Evolutionary conservation across 1,140 invertebrate species (phyloP).

Genomic region (Calosoma granatense): DNA sequence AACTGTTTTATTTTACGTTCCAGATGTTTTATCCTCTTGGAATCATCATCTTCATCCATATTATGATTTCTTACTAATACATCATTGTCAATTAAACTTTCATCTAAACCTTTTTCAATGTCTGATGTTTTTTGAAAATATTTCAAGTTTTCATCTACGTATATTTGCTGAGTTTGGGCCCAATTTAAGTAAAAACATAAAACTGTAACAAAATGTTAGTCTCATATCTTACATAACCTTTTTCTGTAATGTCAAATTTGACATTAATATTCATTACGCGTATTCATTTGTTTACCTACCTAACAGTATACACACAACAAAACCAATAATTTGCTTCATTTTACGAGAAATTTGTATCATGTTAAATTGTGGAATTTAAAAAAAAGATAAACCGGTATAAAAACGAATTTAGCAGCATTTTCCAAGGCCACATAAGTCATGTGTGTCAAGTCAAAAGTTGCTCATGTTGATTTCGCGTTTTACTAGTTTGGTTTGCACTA

Average conservation of each 20-base stretch:
- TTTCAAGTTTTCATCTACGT: slow-evolving; percentile 21
- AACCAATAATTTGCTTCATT: slow-evolving; percentile 35
- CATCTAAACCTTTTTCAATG: slow-evolving; percentile 6
- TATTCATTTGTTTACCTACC: slow-evolving; percentile 26
- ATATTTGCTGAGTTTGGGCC: slow-evolving; percentile 25
- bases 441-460: neutral
- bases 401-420: neutral
- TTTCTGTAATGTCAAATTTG: neutral
- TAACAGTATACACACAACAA: slow-evolving; percentile 29
- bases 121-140: slow-evolving; percentile 7
- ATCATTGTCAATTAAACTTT: slow-evolving; percentile 16
- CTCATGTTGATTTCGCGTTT: neutral
- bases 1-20: slow-evolving; percentile 60
- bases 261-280: slow-evolving; percentile 6
- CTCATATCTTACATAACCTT: slow-evolving; percentile 8
- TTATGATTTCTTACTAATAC: slow-evolving; percentile 29
- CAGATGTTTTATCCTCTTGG: slow-evolving; percentile 50
- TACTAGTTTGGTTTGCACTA: too few species aligned
- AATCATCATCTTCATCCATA: slow-evolving; percentile 48
- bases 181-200: slow-evolving; percentile 36
- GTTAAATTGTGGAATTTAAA: slow-evolving; percentile 18
- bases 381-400: neutral
- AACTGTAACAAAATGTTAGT: slow-evolving; percentile 26
- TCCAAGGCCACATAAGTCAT: slow-evolving; percentile 5
- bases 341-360: slow-evolving; percentile 33